Base-by-base conservation (phyloP, 37 sponge, comb jelly and placozoan species). In the Ephydatia muelleri region DNA sequence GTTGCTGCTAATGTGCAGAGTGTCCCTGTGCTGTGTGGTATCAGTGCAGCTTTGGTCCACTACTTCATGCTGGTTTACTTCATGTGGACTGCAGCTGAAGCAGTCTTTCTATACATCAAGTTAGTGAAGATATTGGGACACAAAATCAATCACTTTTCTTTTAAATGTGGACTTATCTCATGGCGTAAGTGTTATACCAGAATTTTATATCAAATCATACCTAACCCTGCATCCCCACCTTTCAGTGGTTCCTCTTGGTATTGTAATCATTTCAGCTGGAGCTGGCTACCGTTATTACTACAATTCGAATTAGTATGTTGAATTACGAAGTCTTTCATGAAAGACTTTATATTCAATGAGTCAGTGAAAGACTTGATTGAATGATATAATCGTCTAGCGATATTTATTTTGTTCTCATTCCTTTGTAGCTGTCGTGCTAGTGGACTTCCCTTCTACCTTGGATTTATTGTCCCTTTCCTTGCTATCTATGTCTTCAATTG, bases 61-160 rank as follows among this genome's bases (percentile, higher is more conserved):
- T 91, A 91, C 79, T 86, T 91, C 83, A 78, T 91, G 79, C 32
- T 91, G 79, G 91, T 82, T 35, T 86, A 66, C 79, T 91, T 91
- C 49, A 29, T 70, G 40, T 91, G 91, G 86, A 91, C 87, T 16
- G 91, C 79, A 47, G 79, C 67, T 13, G 91, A 91, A 66, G 83
- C 91, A 6, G 75, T 91, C 28, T 78, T 64, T 22, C 79, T 91
- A 68, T 86, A 91, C 73, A 16, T 31, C 29, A 91, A 91, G 73
- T 75, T 91, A 39, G 91, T 86, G 25, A 71, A 67, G 26, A 80
- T 86, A 21, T 22, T 91, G 28, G 82, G 83, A 76, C 25, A 38
- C 27, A 81, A 35, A 38, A 49, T 79, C 21, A 40, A 2, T 27
- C 2, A 28, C 0, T 57, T 48, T 57, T 16, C 38, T 0, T 39